phyloP scores from a whole-genome alignment of 2,888 invertebrate species.

The Rotaria sp. region DNA sequence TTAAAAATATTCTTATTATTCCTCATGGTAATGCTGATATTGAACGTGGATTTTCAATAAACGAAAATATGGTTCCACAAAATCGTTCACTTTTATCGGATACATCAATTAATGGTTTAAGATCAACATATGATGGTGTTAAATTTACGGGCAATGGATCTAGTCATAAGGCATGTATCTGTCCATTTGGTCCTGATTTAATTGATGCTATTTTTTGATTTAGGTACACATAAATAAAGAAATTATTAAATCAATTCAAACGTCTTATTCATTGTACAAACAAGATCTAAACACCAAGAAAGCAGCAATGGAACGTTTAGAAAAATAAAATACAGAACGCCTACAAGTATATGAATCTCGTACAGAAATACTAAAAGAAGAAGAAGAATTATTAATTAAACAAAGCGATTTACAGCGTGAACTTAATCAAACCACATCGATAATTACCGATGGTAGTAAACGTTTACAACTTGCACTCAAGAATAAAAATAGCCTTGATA shows the following conservation, averaged over 20 bases:
- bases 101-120: background rate
- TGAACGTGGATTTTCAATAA: background rate
- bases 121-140: background rate
- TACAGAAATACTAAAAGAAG: background rate
- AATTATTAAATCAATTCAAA: background rate
- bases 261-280: background rate
- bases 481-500: background rate
- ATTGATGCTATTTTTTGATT: background rate
- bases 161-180: background rate
- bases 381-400: background rate
- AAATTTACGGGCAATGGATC: background rate
- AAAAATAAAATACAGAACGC: background rate
- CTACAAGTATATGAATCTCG: background rate
- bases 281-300: background rate
- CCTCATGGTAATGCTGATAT: background rate
- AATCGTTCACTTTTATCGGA: background rate
- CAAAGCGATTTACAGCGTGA: background rate
- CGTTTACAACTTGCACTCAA: background rate
- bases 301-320: background rate
- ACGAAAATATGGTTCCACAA: background rate
- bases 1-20: background rate
- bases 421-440: background rate
- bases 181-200: background rate
- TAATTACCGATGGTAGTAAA: background rate
- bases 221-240: background rate